Conservation (phyloP, 2,888 invertebrate genomes). For the Microdon myrmicae region DNA sequence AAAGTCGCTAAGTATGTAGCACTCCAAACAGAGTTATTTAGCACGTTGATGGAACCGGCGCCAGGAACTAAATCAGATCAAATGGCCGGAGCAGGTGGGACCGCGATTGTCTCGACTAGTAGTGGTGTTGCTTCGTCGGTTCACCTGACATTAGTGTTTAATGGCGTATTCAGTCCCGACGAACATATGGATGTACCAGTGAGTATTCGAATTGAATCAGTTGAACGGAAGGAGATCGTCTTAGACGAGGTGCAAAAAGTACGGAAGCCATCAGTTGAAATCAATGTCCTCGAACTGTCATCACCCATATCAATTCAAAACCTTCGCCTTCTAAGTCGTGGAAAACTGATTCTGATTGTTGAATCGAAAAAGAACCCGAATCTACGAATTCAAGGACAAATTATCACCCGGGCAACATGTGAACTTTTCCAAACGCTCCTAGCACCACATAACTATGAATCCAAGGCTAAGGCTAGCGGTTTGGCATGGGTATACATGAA, state of each 20-base stretch:
- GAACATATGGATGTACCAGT: slow-evolving; percentile 76
- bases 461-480: slow-evolving; percentile 71
- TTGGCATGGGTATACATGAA: slow-evolving; percentile 83
- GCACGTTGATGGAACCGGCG: slow-evolving; percentile 77
- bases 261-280: slow-evolving; percentile 78
- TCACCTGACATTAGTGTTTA: slow-evolving; percentile 83
- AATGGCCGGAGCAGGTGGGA: slow-evolving; percentile 79
- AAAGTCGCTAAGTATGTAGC: slow-evolving; percentile 80
- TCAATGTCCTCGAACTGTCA: slow-evolving; percentile 82
- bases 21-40: slow-evolving; percentile 83
- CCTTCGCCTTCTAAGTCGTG: slow-evolving; percentile 79
- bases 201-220: slow-evolving; percentile 75
- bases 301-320: slow-evolving; percentile 82
- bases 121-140: slow-evolving; percentile 83
- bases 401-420: slow-evolving; percentile 80
- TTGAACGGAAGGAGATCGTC: slow-evolving; percentile 78
- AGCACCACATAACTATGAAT: slow-evolving; percentile 68
- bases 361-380: slow-evolving; percentile 76
- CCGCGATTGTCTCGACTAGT: slow-evolving; percentile 85
- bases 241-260: slow-evolving; percentile 77
- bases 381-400: slow-evolving; percentile 75
- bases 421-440: slow-evolving; percentile 82
- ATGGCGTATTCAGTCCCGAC: slow-evolving; percentile 78
- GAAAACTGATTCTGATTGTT: slow-evolving; percentile 77
- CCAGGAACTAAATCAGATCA: slow-evolving; percentile 71